Evolutionary conservation across 2,797 vertebrate species (phyloP).

Genomic region (Linurgus olivaceus): DNA sequence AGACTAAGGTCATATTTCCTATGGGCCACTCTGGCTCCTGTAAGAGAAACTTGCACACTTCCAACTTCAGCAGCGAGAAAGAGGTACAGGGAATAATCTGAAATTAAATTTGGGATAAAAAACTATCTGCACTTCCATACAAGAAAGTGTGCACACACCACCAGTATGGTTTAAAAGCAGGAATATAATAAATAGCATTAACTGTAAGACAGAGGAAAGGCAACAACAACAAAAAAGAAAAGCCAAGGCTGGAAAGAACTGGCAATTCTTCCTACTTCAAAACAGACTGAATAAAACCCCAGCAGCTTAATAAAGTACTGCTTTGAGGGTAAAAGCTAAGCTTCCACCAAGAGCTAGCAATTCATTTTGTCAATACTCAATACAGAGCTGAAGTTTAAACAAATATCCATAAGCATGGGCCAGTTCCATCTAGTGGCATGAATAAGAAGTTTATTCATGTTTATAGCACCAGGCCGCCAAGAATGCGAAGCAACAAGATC

Average conservation of each 20-base stretch:
- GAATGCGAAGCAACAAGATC: constrained; percentile 15
- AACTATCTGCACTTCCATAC: not conserved
- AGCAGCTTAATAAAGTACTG: constrained; percentile 6
- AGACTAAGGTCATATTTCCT: not conserved
- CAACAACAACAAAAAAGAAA: not conserved
- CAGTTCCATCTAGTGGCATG: constrained; percentile 39
- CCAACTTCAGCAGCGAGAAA: not conserved
- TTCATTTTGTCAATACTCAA: constrained; percentile 24
- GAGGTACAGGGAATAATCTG: not conserved
- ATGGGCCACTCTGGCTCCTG: accelerated
- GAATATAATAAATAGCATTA: not conserved
- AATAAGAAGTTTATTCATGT: constrained; percentile 25
- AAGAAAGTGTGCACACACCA: not conserved
- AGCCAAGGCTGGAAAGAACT: not conserved
- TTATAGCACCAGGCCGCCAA: not conserved
- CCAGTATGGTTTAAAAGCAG: not conserved
- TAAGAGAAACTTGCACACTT: not conserved
- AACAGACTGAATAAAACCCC: not conserved
- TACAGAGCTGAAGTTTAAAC: constrained; percentile 24
- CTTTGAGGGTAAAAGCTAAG: constrained; percentile 20
- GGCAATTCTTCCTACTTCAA: not conserved
- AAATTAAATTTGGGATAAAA: not conserved
- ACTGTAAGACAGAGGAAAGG: not conserved
- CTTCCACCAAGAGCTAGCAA: not conserved
- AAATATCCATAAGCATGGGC: not conserved